Evolutionary conservation across 2,888 invertebrate genomes (phyloP).

Genomic region (Drosophila kuntzei): DNA sequence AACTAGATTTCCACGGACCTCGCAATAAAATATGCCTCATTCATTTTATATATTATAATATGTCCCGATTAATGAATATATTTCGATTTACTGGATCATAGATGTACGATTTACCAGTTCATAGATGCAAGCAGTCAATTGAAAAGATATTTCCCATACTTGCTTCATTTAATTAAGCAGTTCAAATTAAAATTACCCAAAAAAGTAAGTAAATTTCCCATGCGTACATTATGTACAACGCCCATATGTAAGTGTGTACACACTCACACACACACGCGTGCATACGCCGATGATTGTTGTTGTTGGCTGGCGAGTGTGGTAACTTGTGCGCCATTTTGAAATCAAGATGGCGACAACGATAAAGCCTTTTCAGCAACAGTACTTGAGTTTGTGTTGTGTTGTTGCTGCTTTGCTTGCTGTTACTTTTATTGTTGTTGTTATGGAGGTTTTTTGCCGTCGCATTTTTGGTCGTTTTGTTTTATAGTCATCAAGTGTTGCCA

Average conservation of each 20-base stretch:
- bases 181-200: background rate
- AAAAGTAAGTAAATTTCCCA: background rate
- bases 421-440: slow-evolving; percentile 13
- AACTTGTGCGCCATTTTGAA: slow-evolving; percentile 68
- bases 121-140: too few relatives aligned
- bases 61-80: too few relatives aligned
- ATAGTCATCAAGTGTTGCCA: slow-evolving; percentile 17
- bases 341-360: slow-evolving; percentile 74
- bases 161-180: slow-evolving; percentile 6
- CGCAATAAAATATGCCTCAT: too few relatives aligned
- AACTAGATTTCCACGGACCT: too few relatives aligned
- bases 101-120: too few relatives aligned
- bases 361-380: slow-evolving; percentile 42
- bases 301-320: slow-evolving; percentile 43
- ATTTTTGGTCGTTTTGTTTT: slow-evolving; percentile 23
- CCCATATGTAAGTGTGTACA: slow-evolving; percentile 5
- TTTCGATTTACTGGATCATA: too few relatives aligned
- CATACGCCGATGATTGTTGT: slow-evolving; percentile 16
- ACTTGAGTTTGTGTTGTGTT: slow-evolving; percentile 27
- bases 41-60: too few relatives aligned
- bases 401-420: slow-evolving; percentile 14
- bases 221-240: slow-evolving; percentile 16
- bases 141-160: background rate
- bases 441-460: slow-evolving; percentile 18
- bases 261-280: slow-evolving; percentile 5